Evolutionary conservation across 2,888 invertebrate genomes (phyloP), one percentile per base, ranked within the genome.

Genomic region (Linnaemya tessellans): DNA sequence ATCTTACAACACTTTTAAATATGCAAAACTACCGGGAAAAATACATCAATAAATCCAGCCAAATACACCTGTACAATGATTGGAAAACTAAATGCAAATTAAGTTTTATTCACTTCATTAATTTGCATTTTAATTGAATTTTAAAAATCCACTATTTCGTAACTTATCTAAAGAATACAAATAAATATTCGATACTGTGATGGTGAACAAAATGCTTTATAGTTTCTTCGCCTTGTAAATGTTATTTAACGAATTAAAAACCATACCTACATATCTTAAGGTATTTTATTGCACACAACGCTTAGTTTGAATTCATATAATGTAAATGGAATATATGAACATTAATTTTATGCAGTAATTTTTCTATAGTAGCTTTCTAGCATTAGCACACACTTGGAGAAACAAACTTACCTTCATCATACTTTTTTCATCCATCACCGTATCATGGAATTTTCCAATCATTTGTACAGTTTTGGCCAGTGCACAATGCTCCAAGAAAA

Each of bases 391-490:
- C 67, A 83, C 65, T 67, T 56, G 56, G 43, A 58, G 73, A 13
- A 56, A 56, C 30, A 71, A 65, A 83, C 82, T 83, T 83, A 83
- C 82, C 82, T 83, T 83, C 77, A 83, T 83, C 77, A 83, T 83
- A 73, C 65, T 78, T 49, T 78, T 78, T 71, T 83, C 77, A 78
- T 83, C 77, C 77, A 83, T 83, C 82, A 83, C 77, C 71, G 77
- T 83, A 83, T 83, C 82, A 71, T 83, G 71, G 58, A 83, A 78
- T 83, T 78, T 83, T 83, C 82, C 82, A 71, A 83, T 83, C 82
- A 83, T 83, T 83, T 83, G 77, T 78, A 83, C 82, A 71, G 65
- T 83, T 78, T 71, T 83, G 65, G 73, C 77, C 65, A 78, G 65
- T 82, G 30, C 64, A 65, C 77, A 71, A 43, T 41, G 58, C 67